A percentile compares a stretch with the other conserved stretches of the same genome.
These are phyloP conservation scores for Dastarcus helophoroides DNA, from an alignment of 2,888 invertebrate species.

Conservation along the genomic window DNA sequence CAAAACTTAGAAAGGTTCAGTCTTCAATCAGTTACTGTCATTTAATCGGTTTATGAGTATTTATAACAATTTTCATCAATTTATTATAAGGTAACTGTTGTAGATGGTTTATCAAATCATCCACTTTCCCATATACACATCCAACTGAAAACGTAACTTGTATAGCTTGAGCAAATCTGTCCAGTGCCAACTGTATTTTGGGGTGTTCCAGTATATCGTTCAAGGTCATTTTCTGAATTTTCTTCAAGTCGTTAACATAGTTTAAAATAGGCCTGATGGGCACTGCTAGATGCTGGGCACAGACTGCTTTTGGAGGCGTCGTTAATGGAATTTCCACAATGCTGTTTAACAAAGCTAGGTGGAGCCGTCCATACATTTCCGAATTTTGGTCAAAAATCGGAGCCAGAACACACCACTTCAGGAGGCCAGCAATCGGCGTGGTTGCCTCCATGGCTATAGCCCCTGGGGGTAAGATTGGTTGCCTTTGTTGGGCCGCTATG, in stretches of 20 bases:
- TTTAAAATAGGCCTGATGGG: constrained; percentile 20
- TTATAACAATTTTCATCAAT: constrained; percentile 52
- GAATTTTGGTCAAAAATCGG: constrained; percentile 42
- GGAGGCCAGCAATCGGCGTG: constrained; percentile 69
- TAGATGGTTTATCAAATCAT: constrained; percentile 50
- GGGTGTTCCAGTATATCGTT: constrained; percentile 18
- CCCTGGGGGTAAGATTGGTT: constrained; percentile 59
- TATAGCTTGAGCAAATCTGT: constrained; percentile 72
- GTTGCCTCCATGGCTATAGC: constrained; percentile 77
- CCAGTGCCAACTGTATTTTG: constrained; percentile 49
- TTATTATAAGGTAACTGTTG: constrained; percentile 53
- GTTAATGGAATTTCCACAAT: constrained; percentile 43
- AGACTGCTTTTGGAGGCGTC: constrained; percentile 49
- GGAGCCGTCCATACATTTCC: constrained; percentile 52
- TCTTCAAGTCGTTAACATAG: constrained; percentile 20
- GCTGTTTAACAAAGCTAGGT: constrained; percentile 55
- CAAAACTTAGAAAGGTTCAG: too few species aligned
- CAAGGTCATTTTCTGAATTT: constrained; percentile 16
- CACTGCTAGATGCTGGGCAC: constrained; percentile 46
- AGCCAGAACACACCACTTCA: constrained; percentile 63
- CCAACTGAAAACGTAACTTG: constrained; percentile 70
- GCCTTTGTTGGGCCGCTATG: constrained; percentile 53
- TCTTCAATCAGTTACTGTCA: too few species aligned
- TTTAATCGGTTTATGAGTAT: constrained; percentile 38
- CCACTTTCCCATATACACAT: constrained; percentile 70